phyloP scores from a whole-genome alignment of 2,888 invertebrate species.

The Stegophylla sp. region DNA sequence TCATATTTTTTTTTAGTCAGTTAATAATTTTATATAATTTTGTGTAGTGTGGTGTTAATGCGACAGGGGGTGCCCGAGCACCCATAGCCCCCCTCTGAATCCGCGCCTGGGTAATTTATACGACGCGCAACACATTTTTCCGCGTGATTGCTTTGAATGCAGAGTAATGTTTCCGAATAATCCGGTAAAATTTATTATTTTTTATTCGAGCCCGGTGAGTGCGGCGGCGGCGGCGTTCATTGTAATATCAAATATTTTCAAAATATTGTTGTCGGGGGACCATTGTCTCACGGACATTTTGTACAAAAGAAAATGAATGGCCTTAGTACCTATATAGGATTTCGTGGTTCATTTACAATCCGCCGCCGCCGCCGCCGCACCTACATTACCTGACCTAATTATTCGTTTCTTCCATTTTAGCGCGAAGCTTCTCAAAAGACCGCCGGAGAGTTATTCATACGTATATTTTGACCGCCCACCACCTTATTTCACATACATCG shows the following conservation, averaged over 20 bases:
- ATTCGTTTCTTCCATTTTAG: slow-evolving; percentile 24
- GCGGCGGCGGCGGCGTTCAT: background rate
- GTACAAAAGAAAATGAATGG: slow-evolving; percentile 41
- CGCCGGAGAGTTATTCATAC: slow-evolving; percentile 17
- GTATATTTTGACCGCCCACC: background rate
- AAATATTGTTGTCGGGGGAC: slow-evolving; percentile 15
- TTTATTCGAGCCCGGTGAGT: background rate
- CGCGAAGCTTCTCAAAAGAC: slow-evolving; percentile 18
- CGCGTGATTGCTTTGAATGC: too few relatives aligned
- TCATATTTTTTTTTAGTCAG: too few relatives aligned
- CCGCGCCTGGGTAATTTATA: too few relatives aligned
- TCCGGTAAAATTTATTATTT: background rate
- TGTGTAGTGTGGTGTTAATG: too few relatives aligned
- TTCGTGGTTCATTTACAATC: slow-evolving; percentile 25
- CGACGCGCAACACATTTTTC: too few relatives aligned
- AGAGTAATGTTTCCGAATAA: background rate
- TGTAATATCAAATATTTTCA: slow-evolving; percentile 17
- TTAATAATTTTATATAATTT: too few relatives aligned
- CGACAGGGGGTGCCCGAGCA: too few relatives aligned
- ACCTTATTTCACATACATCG: background rate
- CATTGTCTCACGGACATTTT: slow-evolving; percentile 29
- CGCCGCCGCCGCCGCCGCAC: too few relatives aligned
- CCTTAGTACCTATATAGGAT: background rate
- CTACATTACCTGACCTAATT: slow-evolving; percentile 34
- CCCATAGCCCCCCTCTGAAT: too few relatives aligned